These are phyloP conservation scores for Saccopteryx leptura DNA, from an alignment of 2,113 vertebrate species.

Conservation along the genomic window DNA sequence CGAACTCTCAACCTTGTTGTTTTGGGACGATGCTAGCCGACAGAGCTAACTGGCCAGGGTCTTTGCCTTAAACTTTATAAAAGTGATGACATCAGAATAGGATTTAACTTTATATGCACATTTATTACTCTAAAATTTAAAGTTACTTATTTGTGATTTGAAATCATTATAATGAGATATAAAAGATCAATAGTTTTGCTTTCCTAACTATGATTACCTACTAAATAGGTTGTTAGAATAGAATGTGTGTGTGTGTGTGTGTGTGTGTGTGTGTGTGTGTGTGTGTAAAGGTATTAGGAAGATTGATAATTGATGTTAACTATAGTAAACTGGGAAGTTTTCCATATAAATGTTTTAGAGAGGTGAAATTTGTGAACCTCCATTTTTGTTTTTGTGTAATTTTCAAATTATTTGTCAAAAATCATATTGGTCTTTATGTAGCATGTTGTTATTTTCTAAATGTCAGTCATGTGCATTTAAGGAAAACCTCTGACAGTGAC, in stretches of 20 bases:
- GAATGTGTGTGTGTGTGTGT: not conserved
- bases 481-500: not conserved
- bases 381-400: not conserved
- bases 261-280: not conserved
- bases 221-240: not conserved
- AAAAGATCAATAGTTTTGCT: not conserved
- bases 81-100: not conserved
- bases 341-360: slow-evolving; percentile 5
- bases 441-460: slow-evolving; percentile 28
- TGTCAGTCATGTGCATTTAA: not conserved
- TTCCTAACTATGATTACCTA: not conserved
- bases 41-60: too few relatives aligned
- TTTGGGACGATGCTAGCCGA: too few relatives aligned
- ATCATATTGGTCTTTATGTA: not conserved
- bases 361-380: not conserved
- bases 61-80: too few relatives aligned
- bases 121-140: slow-evolving; percentile 14
- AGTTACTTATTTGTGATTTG: slow-evolving; percentile 2
- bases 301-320: not conserved
- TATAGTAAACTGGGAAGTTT: slow-evolving; percentile 7
- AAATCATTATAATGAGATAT: not conserved
- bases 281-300: not conserved
- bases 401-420: slow-evolving; percentile 17
- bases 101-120: not conserved
- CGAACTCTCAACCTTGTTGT: too few relatives aligned